A percentile compares a stretch with the other conserved stretches of the same genome.
phyloP scores from a whole-genome alignment of 2,113 vertebrate species.

The Mirounga angustirostris region DNA sequence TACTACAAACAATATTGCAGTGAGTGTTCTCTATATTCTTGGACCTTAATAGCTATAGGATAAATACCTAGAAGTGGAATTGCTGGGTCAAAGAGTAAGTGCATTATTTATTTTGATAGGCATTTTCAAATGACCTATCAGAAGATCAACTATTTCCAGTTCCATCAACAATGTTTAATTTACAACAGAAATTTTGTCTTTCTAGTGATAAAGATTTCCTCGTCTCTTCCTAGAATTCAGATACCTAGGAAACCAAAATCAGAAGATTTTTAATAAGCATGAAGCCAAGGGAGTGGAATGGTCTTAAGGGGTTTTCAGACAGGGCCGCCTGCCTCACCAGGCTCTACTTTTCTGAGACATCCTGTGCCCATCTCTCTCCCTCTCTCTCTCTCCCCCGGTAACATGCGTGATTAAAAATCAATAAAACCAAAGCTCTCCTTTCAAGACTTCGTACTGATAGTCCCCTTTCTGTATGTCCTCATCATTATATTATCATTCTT shows the following conservation, averaged over 20 bases:
- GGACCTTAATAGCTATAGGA: not conserved
- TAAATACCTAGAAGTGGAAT: slow-evolving; percentile 20
- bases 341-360: not conserved
- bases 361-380: not conserved
- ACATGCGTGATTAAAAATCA: not conserved
- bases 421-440: not conserved
- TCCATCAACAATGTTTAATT: not conserved
- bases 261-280: not conserved
- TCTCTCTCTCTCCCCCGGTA: not conserved
- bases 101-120: slow-evolving; percentile 20
- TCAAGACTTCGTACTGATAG: not conserved
- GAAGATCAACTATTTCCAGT: not conserved
- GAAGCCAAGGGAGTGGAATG: not conserved
- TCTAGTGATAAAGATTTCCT: not conserved
- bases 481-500: not conserved
- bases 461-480: not conserved
- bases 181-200: slow-evolving; percentile 21
- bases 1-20: not conserved
- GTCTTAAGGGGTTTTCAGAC: not conserved
- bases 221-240: slow-evolving; percentile 5
- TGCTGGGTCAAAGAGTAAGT: not conserved
- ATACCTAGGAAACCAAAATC: not conserved
- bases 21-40: not conserved
- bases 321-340: not conserved
- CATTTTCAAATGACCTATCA: slow-evolving; percentile 2